phyloP scores from a whole-genome alignment of 2,797 vertebrate genomes.

The Cuculus canorus region DNA sequence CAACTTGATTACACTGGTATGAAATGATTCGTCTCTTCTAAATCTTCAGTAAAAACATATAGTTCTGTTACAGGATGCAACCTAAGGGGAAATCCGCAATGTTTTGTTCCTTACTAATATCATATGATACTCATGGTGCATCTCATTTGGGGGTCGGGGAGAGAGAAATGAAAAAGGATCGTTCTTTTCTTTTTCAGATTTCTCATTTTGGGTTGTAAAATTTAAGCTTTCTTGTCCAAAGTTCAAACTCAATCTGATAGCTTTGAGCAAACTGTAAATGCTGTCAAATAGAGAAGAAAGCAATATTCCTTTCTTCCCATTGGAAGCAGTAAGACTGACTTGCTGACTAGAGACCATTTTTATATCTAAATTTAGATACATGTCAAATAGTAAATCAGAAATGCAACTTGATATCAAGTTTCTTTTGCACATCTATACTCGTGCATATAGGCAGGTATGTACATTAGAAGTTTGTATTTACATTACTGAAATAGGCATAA shows the following conservation, averaged over 20 bases:
- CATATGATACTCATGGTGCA: background rate
- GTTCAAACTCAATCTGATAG: background rate
- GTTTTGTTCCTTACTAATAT: background rate
- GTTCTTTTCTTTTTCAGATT: background rate
- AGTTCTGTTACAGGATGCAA: background rate
- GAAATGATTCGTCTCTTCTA: slow-evolving; percentile 32
- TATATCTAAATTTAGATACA: background rate
- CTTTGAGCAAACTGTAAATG: background rate
- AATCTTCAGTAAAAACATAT: slow-evolving; percentile 25
- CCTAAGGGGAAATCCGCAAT: background rate
- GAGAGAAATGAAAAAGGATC: background rate
- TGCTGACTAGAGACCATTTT: background rate
- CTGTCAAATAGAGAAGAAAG: background rate
- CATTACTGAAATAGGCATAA: background rate
- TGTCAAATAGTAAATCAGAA: background rate
- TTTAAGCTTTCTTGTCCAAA: background rate
- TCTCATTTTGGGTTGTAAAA: background rate
- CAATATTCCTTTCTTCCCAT: background rate
- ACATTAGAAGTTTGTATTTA: background rate
- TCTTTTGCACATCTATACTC: background rate
- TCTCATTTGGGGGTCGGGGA: background rate
- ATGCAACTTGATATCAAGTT: background rate
- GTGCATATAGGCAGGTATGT: background rate
- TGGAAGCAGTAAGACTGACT: background rate
- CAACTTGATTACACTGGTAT: slow-evolving; percentile 1